Evolutionary conservation across 2,797 vertebrate species (phyloP).

Genomic region (Argyrosomus regius): DNA sequence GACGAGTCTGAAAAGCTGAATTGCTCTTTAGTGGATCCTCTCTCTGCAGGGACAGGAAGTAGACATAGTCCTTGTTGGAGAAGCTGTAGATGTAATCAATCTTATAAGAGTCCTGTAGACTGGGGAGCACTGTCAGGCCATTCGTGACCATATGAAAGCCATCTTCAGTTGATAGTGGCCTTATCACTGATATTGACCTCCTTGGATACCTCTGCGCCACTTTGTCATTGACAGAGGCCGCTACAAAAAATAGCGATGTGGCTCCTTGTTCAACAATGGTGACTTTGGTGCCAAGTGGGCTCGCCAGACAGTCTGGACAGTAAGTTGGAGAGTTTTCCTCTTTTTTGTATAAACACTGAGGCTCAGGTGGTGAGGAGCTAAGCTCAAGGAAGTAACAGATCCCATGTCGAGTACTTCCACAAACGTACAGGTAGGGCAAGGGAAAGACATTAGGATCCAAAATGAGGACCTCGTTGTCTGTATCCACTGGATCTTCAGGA

Average conservation of each 20-base stretch:
- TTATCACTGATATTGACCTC: conserved; percentile 89
- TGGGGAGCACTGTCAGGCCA: conserved; percentile 88
- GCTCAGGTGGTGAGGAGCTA: neutral
- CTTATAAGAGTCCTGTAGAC: conserved; percentile 84
- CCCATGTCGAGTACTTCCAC: conserved; percentile 89
- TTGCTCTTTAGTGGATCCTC: conserved; percentile 62
- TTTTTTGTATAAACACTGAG: conserved; percentile 86
- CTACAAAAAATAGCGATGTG: conserved; percentile 87
- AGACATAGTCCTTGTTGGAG: conserved; percentile 81
- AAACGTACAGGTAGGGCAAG: conserved; percentile 86
- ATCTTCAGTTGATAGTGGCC: conserved; percentile 87
- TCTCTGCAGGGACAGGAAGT: conserved; percentile 91
- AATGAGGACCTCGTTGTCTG: conserved; percentile 89
- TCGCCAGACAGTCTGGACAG: conserved; percentile 93
- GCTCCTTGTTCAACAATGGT: conserved; percentile 78
- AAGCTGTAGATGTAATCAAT: conserved; percentile 94
- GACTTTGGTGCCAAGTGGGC: conserved; percentile 91
- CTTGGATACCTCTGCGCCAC: conserved; percentile 86
- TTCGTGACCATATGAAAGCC: conserved; percentile 85
- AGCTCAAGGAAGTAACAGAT: conserved; percentile 86
- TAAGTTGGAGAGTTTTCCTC: conserved; percentile 66
- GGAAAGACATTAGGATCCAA: conserved; percentile 79
- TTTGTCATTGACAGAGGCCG: conserved; percentile 85
- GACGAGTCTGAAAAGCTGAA: conserved; percentile 86
- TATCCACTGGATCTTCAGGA: conserved; percentile 78